These are phyloP conservation scores for Torymus auratus DNA, from an alignment of 2,888 invertebrate genomes.

Conservation along the genomic window DNA sequence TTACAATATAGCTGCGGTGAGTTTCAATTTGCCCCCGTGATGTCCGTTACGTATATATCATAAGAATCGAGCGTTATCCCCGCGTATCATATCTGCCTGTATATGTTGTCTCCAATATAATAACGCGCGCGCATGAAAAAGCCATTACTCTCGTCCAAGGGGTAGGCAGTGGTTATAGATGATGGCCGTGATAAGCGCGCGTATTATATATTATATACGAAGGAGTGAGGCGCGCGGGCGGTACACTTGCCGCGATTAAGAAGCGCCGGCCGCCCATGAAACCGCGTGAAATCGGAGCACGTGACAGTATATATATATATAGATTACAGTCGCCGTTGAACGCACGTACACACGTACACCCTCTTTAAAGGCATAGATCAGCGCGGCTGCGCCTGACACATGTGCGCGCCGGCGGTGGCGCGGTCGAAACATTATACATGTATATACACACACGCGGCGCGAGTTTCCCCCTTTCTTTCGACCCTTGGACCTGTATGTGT, in stretches of 20 bases:
- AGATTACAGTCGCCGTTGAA: constrained; percentile 28
- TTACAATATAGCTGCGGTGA: no score
- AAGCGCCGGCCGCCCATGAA: constrained; percentile 62
- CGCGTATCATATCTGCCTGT: constrained; percentile 34
- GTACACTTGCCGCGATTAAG: constrained; percentile 62
- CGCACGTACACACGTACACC: not conserved
- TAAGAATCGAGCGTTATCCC: constrained; percentile 39
- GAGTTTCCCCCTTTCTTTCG: no score
- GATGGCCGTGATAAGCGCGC: no score
- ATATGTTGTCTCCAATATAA: constrained; percentile 22
- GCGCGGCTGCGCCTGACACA: not conserved
- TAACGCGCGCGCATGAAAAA: constrained; percentile 54
- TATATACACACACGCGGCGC: no score
- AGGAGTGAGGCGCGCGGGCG: not conserved
- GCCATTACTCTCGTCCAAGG: constrained; percentile 40
- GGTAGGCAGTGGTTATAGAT: no score
- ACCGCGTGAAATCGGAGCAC: constrained; percentile 71
- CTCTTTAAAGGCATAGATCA: constrained; percentile 22
- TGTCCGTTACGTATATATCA: no score
- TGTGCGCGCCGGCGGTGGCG: no score
- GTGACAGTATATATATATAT: constrained; percentile 63
- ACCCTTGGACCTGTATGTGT: no score
- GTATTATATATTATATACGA: no score
- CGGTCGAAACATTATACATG: no score
- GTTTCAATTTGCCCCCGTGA: no score